These are phyloP conservation scores for Hemiprocne comata DNA, from an alignment of 2,113 vertebrate species.

Conservation along the genomic window DNA sequence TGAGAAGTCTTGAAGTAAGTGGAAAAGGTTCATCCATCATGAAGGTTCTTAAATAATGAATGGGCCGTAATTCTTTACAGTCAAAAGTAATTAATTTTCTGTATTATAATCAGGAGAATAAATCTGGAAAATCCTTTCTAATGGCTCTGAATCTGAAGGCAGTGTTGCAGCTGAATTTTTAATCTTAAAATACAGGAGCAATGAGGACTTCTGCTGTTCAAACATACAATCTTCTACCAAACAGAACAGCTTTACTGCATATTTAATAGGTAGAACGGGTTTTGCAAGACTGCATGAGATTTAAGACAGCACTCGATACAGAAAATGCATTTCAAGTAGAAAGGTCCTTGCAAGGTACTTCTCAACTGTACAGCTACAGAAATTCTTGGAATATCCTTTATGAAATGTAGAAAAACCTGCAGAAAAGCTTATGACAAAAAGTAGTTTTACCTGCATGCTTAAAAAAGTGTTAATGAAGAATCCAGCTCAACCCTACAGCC, in stretches of 20 bases:
- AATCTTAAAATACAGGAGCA: slow-evolving; percentile 47
- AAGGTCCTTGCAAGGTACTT: slow-evolving; percentile 4
- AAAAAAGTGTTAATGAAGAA: background rate
- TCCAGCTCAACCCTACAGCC: background rate
- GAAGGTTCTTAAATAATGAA: slow-evolving; percentile 56
- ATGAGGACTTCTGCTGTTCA: slow-evolving; percentile 11
- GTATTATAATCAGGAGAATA: slow-evolving; percentile 57
- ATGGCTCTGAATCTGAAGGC: background rate
- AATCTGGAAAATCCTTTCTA: slow-evolving; percentile 52
- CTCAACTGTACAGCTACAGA: background rate
- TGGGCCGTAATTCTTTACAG: slow-evolving; percentile 43
- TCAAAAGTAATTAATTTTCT: slow-evolving; percentile 67
- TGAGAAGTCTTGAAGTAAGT: background rate
- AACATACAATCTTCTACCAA: slow-evolving; percentile 40
- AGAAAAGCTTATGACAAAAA: background rate
- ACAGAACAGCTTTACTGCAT: slow-evolving; percentile 52
- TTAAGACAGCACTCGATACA: slow-evolving; percentile 20
- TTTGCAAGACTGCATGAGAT: slow-evolving; percentile 10
- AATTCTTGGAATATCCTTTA: background rate
- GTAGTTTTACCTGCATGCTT: background rate
- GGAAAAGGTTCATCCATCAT: slow-evolving; percentile 42
- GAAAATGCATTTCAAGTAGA: slow-evolving; percentile 40
- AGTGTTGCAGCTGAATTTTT: slow-evolving; percentile 29
- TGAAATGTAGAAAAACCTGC: background rate
- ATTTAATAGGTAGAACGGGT: slow-evolving; percentile 40